Evolutionary conservation across 2,797 vertebrate species (phyloP).

Genomic region (Arctocebus calabarensis): DNA sequence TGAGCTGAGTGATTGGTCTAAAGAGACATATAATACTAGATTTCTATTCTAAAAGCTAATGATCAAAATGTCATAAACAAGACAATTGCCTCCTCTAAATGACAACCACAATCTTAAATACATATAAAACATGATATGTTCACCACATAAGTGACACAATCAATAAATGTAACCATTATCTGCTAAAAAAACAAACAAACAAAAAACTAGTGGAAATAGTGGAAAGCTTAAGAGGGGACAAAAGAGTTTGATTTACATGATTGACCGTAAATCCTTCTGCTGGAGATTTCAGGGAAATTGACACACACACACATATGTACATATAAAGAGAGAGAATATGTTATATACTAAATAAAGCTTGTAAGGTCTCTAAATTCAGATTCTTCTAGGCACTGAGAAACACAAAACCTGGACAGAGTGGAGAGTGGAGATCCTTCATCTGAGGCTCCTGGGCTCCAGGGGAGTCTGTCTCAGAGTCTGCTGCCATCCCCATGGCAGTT

Average conservation of each 20-base stretch:
- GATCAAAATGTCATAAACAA: conserved; percentile 5
- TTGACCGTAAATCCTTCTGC: neutral
- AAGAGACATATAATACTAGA: neutral
- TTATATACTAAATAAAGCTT: neutral
- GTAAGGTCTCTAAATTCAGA: neutral
- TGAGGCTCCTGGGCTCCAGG: neutral
- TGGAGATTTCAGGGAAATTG: neutral
- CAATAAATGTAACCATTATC: neutral
- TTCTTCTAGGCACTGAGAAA: neutral
- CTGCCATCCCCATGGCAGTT: neutral
- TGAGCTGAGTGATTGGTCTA: neutral
- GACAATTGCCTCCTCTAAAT: neutral
- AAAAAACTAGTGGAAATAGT: neutral
- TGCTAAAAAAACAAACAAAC: neutral
- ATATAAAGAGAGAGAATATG: neutral
- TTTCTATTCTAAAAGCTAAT: neutral
- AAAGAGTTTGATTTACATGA: neutral
- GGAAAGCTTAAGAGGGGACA: conserved; percentile 31
- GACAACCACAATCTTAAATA: neutral
- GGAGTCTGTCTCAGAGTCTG: neutral
- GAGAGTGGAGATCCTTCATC: neutral
- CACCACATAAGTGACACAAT: neutral
- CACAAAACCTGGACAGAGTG: neutral
- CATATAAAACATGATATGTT: neutral
- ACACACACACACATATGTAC: neutral